These are phyloP conservation scores for Falco novaeseelandiae DNA, from an alignment of 2,797 vertebrate genomes.

Conservation along the genomic window DNA sequence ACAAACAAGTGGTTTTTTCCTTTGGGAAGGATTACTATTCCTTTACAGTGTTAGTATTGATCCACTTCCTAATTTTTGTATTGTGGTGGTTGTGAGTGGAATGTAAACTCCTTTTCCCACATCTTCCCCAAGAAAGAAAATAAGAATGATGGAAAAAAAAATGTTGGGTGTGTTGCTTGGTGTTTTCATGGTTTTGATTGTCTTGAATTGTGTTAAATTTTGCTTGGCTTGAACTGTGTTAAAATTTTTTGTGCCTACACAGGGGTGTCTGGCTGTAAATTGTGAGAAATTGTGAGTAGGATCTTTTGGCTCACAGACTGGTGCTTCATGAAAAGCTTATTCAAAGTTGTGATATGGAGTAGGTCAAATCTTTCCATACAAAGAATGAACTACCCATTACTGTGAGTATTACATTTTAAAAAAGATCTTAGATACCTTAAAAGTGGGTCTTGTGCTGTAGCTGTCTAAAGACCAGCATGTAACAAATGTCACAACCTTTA, in stretches of 20 bases:
- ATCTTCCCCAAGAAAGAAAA: not conserved
- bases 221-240: not conserved
- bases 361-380: not conserved
- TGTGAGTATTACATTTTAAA: not conserved
- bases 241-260: not conserved
- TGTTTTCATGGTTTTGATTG: not conserved
- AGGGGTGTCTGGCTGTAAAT: not conserved
- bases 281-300: not conserved
- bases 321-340: not conserved
- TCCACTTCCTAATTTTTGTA: not conserved
- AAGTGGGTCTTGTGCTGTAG: not conserved
- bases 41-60: not conserved
- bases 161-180: not conserved
- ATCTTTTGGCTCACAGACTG: not conserved
- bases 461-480: not conserved
- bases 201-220: not conserved
- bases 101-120: not conserved
- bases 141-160: not conserved
- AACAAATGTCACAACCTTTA: not conserved
- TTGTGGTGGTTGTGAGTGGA: not conserved
- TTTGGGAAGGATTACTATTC: not conserved
- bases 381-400: not conserved
- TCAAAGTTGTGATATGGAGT: not conserved
- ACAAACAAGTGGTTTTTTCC: not conserved
- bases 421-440: not conserved